Evolutionary conservation across 1,140 invertebrate species (phyloP).

Genomic region (Linepithema humile): DNA sequence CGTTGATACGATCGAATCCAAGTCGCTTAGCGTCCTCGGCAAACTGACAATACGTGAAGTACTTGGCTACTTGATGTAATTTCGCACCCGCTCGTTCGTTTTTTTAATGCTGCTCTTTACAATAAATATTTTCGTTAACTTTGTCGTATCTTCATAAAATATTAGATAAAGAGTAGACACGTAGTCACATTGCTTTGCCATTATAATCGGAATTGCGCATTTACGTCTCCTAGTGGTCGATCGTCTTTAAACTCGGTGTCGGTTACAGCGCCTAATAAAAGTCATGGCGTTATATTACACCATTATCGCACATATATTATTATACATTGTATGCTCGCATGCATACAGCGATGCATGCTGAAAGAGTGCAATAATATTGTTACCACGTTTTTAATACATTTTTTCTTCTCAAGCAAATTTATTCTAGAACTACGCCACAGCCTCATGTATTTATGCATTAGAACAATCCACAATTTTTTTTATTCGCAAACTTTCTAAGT

Average conservation of each 20-base stretch:
- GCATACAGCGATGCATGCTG: too few relatives aligned
- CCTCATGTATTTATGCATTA: too few relatives aligned
- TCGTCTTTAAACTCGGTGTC: slow-evolving; percentile 42
- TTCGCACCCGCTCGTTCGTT: too few relatives aligned
- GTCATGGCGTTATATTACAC: slow-evolving; percentile 31
- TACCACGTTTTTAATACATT: neutral
- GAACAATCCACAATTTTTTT: too few relatives aligned
- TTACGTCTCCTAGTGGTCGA: neutral
- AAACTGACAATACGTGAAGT: neutral
- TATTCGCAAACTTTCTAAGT: too few relatives aligned
- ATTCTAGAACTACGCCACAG: too few relatives aligned
- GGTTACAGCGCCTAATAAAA: slow-evolving; percentile 31
- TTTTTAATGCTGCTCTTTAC: too few relatives aligned
- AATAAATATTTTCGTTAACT: too few relatives aligned
- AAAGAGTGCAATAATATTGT: neutral
- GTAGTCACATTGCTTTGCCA: neutral
- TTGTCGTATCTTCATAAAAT: neutral
- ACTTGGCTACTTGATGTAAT: neutral
- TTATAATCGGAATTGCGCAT: neutral
- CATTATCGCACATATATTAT: slow-evolving; percentile 17
- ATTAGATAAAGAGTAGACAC: neutral
- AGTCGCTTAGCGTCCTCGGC: neutral
- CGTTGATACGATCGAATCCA: slow-evolving; percentile 20
- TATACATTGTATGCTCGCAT: neutral
- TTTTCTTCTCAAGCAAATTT: too few relatives aligned